Evolutionary conservation across 2,888 invertebrate species (phyloP).

Genomic region (Apotomis betuletana): DNA sequence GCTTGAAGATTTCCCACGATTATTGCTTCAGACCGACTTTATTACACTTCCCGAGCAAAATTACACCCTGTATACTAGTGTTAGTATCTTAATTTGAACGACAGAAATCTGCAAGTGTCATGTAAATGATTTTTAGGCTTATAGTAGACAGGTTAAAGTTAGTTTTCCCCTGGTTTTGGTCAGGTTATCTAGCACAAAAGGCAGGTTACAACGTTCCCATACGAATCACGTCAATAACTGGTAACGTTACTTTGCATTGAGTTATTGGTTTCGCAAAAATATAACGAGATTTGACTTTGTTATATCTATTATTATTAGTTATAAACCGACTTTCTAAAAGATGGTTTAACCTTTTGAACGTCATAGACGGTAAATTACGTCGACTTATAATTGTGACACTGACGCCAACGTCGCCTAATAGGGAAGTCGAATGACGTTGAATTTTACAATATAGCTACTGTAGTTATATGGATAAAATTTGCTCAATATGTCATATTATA

Average conservation of each 20-base stretch:
- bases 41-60: constrained; percentile 19
- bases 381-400: too few species aligned
- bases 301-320: not conserved
- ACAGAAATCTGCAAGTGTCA: too few species aligned
- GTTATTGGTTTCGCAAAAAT: constrained; percentile 7
- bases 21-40: constrained; percentile 52
- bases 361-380: too few species aligned
- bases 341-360: too few species aligned
- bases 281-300: not conserved
- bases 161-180: not conserved
- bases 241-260: constrained; percentile 12
- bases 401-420: too few species aligned
- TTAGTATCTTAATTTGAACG: constrained; percentile 1
- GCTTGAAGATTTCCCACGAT: constrained; percentile 65
- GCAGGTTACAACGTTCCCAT: constrained; percentile 35
- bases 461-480: too few species aligned
- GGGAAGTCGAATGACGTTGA: too few species aligned
- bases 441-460: too few species aligned
- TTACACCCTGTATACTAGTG: not conserved
- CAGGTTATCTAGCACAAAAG: constrained; percentile 15
- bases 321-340: too few species aligned
- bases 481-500: too few species aligned
- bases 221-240: constrained; percentile 18
- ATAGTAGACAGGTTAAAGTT: not conserved
- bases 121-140: not conserved